These are phyloP conservation scores for Hydriomena furcata DNA, from an alignment of 2,888 invertebrate genomes.

Conservation along the genomic window DNA sequence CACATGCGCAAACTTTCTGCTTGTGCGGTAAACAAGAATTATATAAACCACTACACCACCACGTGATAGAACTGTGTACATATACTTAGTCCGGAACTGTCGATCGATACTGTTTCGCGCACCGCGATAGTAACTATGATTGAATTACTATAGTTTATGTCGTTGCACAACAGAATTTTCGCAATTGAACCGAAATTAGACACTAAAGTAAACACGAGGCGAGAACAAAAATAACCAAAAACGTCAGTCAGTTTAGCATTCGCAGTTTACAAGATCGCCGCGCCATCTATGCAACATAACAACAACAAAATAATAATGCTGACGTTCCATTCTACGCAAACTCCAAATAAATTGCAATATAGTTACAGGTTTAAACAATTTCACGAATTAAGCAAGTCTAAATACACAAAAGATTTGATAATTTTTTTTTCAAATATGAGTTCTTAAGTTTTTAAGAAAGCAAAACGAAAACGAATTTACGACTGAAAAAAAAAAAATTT, in stretches of 20 bases:
- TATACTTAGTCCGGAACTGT: conserved; percentile 74
- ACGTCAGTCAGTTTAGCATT: conserved; percentile 82
- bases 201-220: conserved; percentile 84
- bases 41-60: conserved; percentile 84
- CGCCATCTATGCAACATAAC: conserved; percentile 77
- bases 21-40: conserved; percentile 84
- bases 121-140: conserved; percentile 50
- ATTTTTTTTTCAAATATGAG: too few relatives aligned
- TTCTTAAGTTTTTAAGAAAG: too few relatives aligned
- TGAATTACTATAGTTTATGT: conserved; percentile 64
- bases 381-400: too few relatives aligned
- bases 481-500: too few relatives aligned
- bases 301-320: conserved; percentile 61
- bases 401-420: too few relatives aligned
- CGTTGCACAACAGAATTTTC: conserved; percentile 77
- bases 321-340: conserved; percentile 51
- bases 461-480: too few relatives aligned
- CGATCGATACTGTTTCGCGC: conserved; percentile 73
- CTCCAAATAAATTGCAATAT: too few relatives aligned
- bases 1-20: conserved; percentile 83
- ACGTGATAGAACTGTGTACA: conserved; percentile 83
- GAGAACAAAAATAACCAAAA: conserved; percentile 84
- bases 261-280: conserved; percentile 79
- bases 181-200: conserved; percentile 80
- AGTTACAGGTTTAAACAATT: too few relatives aligned